phyloP scores from a whole-genome alignment of 1,140 invertebrate species.

The Aphelenchoides besseyi region DNA sequence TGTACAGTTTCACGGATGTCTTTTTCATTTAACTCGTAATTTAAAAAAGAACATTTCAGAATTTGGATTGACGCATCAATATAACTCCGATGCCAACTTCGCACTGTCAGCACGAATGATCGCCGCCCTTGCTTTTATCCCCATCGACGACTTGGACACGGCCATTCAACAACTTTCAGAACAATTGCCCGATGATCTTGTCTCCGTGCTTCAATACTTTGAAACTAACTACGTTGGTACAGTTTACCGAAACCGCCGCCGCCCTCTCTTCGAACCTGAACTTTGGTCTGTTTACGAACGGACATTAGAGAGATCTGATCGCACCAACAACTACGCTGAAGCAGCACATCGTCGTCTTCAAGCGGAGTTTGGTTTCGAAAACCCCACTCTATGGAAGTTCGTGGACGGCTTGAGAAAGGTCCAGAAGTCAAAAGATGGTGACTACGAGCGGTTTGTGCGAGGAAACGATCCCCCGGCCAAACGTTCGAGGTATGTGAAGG shows the following conservation, averaged over 20 bases:
- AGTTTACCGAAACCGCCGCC: slow-evolving; percentile 23
- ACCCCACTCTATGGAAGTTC: slow-evolving; percentile 42
- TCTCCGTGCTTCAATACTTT: not conserved
- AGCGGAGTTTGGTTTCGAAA: slow-evolving; percentile 17
- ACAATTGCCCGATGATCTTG: not conserved
- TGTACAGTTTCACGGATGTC: not conserved
- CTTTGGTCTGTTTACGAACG: slow-evolving; percentile 32
- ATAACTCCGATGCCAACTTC: not conserved
- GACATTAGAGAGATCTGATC: slow-evolving; percentile 26
- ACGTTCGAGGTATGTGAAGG: not conserved
- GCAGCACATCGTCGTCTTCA: slow-evolving; percentile 38
- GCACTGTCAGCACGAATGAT: not conserved
- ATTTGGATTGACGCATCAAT: not conserved
- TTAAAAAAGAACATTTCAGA: not conserved
- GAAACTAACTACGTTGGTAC: not conserved
- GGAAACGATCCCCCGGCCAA: slow-evolving; percentile 16
- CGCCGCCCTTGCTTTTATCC: not conserved
- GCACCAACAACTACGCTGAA: slow-evolving; percentile 47
- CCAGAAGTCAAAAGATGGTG: slow-evolving; percentile 33
- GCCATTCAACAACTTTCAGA: not conserved
- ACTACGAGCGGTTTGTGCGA: slow-evolving; percentile 28
- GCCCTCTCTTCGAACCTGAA: slow-evolving; percentile 53
- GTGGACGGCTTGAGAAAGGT: slow-evolving; percentile 36
- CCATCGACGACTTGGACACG: not conserved
- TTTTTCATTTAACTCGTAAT: not conserved